Base-by-base conservation (phyloP, 35 echinoderm and acorn worm species). In the Apostichopus californicus region DNA sequence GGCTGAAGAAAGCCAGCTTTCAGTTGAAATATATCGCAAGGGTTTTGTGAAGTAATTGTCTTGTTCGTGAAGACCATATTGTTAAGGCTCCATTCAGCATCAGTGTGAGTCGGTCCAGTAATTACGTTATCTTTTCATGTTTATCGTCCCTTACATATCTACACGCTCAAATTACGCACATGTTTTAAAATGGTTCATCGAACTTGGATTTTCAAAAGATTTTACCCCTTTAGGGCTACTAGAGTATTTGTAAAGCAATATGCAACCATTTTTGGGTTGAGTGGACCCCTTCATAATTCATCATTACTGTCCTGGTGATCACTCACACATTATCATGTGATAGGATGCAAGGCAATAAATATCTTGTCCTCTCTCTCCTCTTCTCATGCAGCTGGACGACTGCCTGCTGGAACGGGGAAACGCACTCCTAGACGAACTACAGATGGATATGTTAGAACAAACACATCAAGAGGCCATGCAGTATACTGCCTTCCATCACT, bases 401-500 rank as follows among this genome's bases (percentile, higher is more conserved):
- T 96, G 95, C 87, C 91, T 99, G 3, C 94, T 95, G n/a, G 97
- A 94, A 7, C 90, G 96, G 78, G 83, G 91, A 24, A 99, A 99
- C 59, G 77, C 91, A 71, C 84, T 99, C 21, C 89, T 96, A 57
- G 97, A 96, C 66, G 97, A 99, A 83, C 90, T 99, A 60, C 95
- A 99, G 73, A 90, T 99, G 78, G 95, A 95, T 61, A 99, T 99
- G 97, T 78, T 99, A 77, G 97, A 99, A 70, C 97, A 96, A 81
- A 96, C 95, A 5, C 97, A 99, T 80, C 97, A 99, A 92, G 97
- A 99, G 54, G 95, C 97, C 56, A 99, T 99, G 97, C 97, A 99
- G 88, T 99, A 96, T 83, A 99, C 97, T 13, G 92, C 97, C 25
- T 99, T 91, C 90, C 90, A 95, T 78, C 86, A 89, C 72, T 89